Conservation (phyloP, 2,888 invertebrate genomes). For the Dioctria rufipes region DNA sequence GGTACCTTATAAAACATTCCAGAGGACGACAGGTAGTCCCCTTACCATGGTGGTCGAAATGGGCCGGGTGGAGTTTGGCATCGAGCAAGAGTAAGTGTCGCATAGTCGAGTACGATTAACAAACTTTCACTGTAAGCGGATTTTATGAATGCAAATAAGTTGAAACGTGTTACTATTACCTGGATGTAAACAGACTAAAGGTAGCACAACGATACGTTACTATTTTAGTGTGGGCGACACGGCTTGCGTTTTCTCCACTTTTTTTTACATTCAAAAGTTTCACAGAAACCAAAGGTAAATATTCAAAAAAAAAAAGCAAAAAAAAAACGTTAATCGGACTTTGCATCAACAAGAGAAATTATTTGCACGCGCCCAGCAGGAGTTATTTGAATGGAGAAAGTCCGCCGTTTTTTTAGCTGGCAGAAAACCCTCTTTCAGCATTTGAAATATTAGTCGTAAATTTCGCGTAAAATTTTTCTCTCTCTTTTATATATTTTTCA, state of each 20-base stretch:
- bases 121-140: conserved; percentile 51
- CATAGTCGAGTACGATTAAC: conserved; percentile 34
- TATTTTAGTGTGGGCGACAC: conserved; percentile 14
- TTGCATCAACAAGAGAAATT: conserved; percentile 34
- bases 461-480: too few relatives aligned
- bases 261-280: not conserved
- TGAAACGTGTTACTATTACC: conserved; percentile 22
- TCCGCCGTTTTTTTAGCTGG: not conserved
- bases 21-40: not conserved
- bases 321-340: conserved; percentile 9
- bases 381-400: conserved; percentile 8
- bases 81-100: not conserved
- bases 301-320: conserved; percentile 1
- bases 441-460: too few relatives aligned
- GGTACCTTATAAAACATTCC: conserved; percentile 39
- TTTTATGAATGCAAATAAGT: conserved; percentile 48
- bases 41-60: too few relatives aligned
- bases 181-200: conserved; percentile 21
- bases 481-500: too few relatives aligned
- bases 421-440: too few relatives aligned
- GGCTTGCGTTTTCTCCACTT: not conserved
- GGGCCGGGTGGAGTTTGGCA: too few relatives aligned
- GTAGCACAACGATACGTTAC: conserved; percentile 10
- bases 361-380: conserved; percentile 27
- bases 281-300: not conserved